Evolutionary conservation across 2,113 vertebrate genomes (phyloP), one percentile per base, ranked within the genome.

Genomic region (Thryonomys swinderianus): DNA sequence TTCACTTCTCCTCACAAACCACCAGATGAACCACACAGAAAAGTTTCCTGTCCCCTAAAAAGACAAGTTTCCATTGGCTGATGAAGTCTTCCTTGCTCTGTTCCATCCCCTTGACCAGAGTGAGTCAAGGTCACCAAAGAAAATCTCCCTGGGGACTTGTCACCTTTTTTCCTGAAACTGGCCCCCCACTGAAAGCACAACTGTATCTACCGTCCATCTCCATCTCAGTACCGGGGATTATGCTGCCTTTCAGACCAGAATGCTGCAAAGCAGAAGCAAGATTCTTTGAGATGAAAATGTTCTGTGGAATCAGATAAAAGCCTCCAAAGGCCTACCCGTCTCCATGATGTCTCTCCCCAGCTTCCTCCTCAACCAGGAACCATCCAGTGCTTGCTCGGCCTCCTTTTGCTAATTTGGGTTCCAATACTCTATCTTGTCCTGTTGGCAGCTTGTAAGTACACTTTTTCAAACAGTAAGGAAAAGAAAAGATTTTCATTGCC

Each of bases 31-130:
- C 95, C 94, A 88, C 96, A 93, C 62, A 85, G 53, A 92, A 45
- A 95, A 76, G 69, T 48, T 97, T 95, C 92, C 94, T 94, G 73
- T 96, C 88, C 90, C 83, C 74, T 27, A 37, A 74, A 91, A 90
- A 94, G 91, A 61, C 84, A 95, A 96, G 88, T 96, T 97, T 98
- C 97, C 96, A 97, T 94, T 96, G 7, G 16, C 93, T 88, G 71
- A 94, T 84, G 95, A 94, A 97, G 81, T 93, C 90, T 74, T 93
- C 93, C 92, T 91, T 16, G 48, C 64, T 91, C 78, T n/a, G 67
- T 59, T 93, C 88, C 21, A 66, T 85, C 67, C n/a, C 90, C 88
- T 45, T 0, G 30, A 73, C 81, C 88, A 51, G 37, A 9, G 32
- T 84, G 90, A 91, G 67, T 95, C 90, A 96, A 76, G 74, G 67